Percentiles rank a stretch among this genome's conserved stretches.
These are phyloP conservation scores for Eonycteris spelaea DNA, from an alignment of 2,113 vertebrate species.

Conservation along the genomic window DNA sequence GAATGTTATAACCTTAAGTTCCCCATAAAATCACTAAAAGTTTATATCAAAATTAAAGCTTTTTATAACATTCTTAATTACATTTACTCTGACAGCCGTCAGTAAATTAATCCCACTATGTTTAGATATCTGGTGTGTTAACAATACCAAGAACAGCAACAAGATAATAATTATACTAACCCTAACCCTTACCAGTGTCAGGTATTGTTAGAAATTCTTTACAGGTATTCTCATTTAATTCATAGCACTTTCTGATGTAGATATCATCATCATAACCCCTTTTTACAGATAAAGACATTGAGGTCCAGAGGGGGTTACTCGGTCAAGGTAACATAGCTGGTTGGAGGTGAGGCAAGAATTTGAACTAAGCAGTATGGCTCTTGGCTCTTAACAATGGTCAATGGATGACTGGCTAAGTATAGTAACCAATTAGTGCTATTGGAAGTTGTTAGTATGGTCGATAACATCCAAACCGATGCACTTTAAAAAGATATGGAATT, in stretches of 20 bases:
- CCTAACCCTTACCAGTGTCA: neutral
- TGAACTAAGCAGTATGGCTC: neutral
- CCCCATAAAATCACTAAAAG: neutral
- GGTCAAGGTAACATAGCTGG: neutral
- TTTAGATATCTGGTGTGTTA: neutral
- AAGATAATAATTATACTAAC: neutral
- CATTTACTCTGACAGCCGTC: neutral
- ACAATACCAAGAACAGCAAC: neutral
- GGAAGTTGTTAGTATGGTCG: neutral
- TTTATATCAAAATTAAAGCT: neutral
- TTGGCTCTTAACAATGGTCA: neutral
- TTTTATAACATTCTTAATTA: neutral
- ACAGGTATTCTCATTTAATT: neutral
- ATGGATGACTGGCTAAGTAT: neutral
- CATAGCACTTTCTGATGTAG: neutral
- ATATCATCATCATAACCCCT: neutral
- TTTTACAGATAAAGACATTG: neutral
- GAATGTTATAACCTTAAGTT: neutral
- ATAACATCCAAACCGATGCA: neutral
- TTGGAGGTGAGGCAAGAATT: neutral
- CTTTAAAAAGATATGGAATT: slow-evolving; percentile 14
- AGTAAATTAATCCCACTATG: neutral
- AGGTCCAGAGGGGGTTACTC: neutral
- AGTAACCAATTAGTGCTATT: neutral
- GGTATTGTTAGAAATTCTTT: neutral